Evolutionary conservation across 2,113 vertebrate species (phyloP), one percentile per base, ranked within the genome.

Genomic region (Phalacrocorax brasilianus): DNA sequence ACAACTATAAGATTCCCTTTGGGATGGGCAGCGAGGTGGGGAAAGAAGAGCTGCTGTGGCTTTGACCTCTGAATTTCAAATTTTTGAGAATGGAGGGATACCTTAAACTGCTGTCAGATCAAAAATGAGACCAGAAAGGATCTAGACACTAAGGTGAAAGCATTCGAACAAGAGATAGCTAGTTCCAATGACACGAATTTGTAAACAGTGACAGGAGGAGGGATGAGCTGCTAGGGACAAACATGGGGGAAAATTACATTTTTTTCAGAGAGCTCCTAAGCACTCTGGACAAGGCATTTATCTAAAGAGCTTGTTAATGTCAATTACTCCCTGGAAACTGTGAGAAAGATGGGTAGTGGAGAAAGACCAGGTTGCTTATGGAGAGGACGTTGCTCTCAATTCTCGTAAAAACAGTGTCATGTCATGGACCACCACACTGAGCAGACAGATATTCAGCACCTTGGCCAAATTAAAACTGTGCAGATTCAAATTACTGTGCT

Each of bases 401-500:
- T 71, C 47, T 91, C 47, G 18, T 67, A 40, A 88, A 95, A 71
- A 20, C n/a, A 35, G 3, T 13, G 19, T 30, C 45, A 45, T 5
- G 17, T 27, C 32, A n/a, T 0, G 2, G 76, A 62, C 17, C 47
- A 66, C 24, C 38, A 59, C 28, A 19, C 33, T 24, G 63, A 74
- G 50, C 52, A 85, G 65, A 77, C 52, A 85, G 65, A 77, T 11
- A 67, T 11, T 67, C 81, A 91, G 52, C 18, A 73, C 16, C 67
- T 18, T 3, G 1, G 35, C 32, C 7, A 4, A 55, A 78, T 22
- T 47, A 65, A 85, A 88, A 63, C 30, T 0, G 0, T 7, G 38
- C 14, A 76, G 33, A 68, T 20, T 49, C 45, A 38, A 33, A 26
- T 15, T 6, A 12, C 26, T 9, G 22, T 30, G 21, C 52, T 74